A percentile compares a stretch with the other conserved stretches of the same genome.
phyloP scores from a whole-genome alignment of 2,888 invertebrate species.

The Hemicrepidius hirtus region DNA sequence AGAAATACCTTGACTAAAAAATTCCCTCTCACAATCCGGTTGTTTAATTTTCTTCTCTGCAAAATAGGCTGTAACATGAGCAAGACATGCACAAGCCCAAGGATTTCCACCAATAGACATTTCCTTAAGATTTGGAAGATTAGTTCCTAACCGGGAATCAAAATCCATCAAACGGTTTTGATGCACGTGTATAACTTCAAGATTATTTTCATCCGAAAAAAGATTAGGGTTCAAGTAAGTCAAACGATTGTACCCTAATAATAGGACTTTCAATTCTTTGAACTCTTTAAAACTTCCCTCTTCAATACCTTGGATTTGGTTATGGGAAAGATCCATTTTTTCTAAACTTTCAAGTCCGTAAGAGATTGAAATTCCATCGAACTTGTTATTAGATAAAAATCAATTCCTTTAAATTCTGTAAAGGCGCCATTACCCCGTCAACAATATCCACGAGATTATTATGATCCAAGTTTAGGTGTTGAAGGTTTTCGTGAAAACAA shows the following conservation, averaged over 20 bases:
- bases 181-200: conserved; percentile 32
- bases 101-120: conserved; percentile 52
- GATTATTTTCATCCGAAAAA: conserved; percentile 13
- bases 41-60: conserved; percentile 23
- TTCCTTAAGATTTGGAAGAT: conserved; percentile 42
- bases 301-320: conserved; percentile 44
- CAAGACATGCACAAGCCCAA: conserved; percentile 52
- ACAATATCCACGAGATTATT: conserved; percentile 40
- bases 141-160: conserved; percentile 7
- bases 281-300: conserved; percentile 36
- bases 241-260: conserved; percentile 46
- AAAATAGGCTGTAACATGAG: conserved; percentile 28
- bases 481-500: conserved; percentile 48
- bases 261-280: conserved; percentile 40
- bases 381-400: conserved; percentile 49
- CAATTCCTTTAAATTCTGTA: conserved; percentile 47
- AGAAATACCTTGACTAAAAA: conserved; percentile 30
- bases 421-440: conserved; percentile 37
- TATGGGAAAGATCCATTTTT: conserved; percentile 50
- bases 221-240: conserved; percentile 39
- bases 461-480: conserved; percentile 46
- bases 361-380: conserved; percentile 32
- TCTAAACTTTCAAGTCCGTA: conserved; percentile 39
- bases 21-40: conserved; percentile 42
- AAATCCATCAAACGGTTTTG: conserved; percentile 36